A percentile compares a stretch with the other conserved stretches of the same genome.
These are phyloP conservation scores for Myotis davidii DNA, from an alignment of 2,113 vertebrate species.

Conservation along the genomic window DNA sequence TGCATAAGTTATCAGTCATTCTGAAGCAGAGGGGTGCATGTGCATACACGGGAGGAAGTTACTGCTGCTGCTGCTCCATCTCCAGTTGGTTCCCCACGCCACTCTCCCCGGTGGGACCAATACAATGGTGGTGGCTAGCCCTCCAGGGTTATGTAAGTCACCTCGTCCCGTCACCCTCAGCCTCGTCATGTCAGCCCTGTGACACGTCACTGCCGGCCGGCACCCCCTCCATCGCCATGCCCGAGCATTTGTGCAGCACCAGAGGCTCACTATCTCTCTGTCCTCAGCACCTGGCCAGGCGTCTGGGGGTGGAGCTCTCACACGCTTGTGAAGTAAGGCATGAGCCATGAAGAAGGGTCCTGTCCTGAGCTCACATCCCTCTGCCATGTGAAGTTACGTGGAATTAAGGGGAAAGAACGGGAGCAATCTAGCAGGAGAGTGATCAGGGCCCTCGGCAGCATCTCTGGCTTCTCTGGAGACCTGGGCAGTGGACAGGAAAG, in stretches of 20 bases:
- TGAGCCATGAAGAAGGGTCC: not conserved
- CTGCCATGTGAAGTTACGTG: not conserved
- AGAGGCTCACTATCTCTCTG: not conserved
- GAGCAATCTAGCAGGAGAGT: not conserved
- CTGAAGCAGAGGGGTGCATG: not conserved
- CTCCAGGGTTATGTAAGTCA: too few relatives aligned
- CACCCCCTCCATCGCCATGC: rapidly evolving
- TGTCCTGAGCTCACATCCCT: not conserved
- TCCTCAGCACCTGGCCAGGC: not conserved
- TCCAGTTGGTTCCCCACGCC: rapidly evolving
- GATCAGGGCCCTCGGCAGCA: not conserved
- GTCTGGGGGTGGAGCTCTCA: not conserved
- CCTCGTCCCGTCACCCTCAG: not conserved
- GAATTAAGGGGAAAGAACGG: not conserved
- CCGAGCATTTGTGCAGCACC: not conserved
- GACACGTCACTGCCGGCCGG: not conserved
- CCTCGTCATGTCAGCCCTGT: not conserved
- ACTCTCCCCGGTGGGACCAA: not conserved
- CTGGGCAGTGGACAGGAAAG: not conserved
- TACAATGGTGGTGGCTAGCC: not conserved
- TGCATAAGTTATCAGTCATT: not conserved
- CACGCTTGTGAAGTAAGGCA: too few relatives aligned
- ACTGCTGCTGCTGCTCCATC: not conserved
- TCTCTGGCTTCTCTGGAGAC: not conserved
- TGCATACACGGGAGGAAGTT: not conserved